A percentile compares a stretch with the other conserved stretches of the same genome.
These are phyloP conservation scores for Cremastinae sp. DNA, from an alignment of 2,888 invertebrate genomes.

Conservation along the genomic window DNA sequence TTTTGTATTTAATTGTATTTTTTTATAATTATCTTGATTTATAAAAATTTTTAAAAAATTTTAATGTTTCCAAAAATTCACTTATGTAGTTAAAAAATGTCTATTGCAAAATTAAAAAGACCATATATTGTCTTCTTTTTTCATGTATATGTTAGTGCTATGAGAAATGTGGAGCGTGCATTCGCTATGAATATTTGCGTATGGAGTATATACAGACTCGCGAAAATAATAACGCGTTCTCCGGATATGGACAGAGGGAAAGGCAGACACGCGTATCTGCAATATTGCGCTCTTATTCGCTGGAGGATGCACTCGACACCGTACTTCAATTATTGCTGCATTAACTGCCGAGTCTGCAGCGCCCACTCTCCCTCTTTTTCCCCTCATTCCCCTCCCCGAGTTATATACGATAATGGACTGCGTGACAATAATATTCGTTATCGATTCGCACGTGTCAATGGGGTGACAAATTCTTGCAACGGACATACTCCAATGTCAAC, in stretches of 20 bases:
- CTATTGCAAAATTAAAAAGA: no score
- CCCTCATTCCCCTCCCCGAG: conserved; percentile 8
- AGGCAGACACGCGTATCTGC: not conserved
- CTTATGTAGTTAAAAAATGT: no score
- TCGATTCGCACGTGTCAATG: conserved; percentile 43
- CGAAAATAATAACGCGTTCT: conserved; percentile 31
- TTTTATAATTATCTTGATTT: no score
- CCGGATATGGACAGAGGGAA: not conserved
- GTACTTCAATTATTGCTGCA: conserved; percentile 57
- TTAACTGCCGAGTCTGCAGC: conserved; percentile 41
- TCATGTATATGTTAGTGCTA: no score
- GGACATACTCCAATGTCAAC: not conserved
- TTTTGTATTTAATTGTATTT: no score
- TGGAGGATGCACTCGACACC: conserved; percentile 43
- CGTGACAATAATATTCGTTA: conserved; percentile 51
- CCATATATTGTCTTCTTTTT: no score
- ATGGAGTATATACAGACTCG: not conserved
- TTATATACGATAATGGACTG: conserved; percentile 53
- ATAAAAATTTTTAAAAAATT: no score
- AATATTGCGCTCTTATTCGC: not conserved
- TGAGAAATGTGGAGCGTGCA: not conserved
- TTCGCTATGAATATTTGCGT: conserved; percentile 13
- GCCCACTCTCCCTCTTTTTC: conserved; percentile 12
- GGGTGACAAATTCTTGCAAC: conserved; percentile 5
- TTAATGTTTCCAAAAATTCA: no score